A percentile compares a stretch with the other conserved stretches of the same genome.
These are phyloP conservation scores for Camelus bactrianus DNA, from an alignment of 2,113 vertebrate species.

Conservation along the genomic window DNA sequence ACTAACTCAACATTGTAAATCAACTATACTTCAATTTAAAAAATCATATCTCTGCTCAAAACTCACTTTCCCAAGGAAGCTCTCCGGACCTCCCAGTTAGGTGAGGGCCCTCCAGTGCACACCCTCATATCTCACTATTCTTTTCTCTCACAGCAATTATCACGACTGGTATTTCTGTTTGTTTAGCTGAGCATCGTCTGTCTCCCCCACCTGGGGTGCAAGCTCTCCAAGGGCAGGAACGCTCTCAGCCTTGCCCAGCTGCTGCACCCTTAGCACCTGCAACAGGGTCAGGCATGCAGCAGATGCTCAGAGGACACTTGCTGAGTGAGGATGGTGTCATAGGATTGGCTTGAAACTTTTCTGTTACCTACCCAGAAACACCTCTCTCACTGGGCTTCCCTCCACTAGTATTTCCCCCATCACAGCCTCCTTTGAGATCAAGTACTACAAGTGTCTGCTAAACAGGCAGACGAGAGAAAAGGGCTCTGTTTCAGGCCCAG, in stretches of 20 bases:
- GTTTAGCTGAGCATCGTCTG: background rate
- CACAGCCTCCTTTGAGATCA: background rate
- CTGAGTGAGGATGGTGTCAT: background rate
- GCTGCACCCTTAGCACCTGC: background rate
- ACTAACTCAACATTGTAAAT: too few species aligned
- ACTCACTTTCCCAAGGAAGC: background rate
- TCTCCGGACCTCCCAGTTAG: background rate
- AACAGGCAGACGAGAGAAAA: background rate
- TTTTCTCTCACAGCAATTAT: background rate
- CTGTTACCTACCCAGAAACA: background rate
- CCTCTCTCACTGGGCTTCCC: background rate
- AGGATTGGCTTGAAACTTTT: background rate
- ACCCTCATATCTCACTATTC: background rate
- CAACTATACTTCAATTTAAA: too few species aligned
- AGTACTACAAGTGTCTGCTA: background rate
- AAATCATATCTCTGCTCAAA: background rate
- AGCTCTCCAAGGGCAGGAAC: background rate
- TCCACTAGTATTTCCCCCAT: background rate
- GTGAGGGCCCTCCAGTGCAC: background rate
- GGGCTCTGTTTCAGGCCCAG: background rate
- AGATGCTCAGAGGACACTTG: background rate
- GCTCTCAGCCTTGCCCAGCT: background rate
- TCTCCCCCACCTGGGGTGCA: too few species aligned
- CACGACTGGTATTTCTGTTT: background rate
- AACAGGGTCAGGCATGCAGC: background rate